Evolutionary conservation across 2,888 invertebrate genomes (phyloP), one percentile per base, ranked within the genome.

Genomic region (Idaea dimidiata): DNA sequence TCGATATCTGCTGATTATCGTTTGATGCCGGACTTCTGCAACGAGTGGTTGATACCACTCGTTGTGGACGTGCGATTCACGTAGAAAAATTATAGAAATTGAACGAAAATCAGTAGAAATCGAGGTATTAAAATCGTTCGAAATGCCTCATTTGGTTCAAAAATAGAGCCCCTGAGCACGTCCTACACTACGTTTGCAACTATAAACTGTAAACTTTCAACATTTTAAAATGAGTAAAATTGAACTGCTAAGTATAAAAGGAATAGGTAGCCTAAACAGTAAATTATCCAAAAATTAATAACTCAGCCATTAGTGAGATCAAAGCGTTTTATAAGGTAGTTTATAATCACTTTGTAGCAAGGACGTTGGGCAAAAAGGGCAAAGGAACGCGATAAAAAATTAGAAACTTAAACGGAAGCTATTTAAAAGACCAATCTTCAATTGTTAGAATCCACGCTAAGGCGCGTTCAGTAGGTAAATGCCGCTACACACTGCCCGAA

Each of bases 381-480:
- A 24, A 24, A 10, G 14, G 14, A 43, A 43, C 43, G 43, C 43
- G 43, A 43, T 43, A 43, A 43, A 43, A 43, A 43, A 43, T 43
- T 43, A 43, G 43, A 43, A 43, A 43, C 10, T 43, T 43, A 43
- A 43, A 43, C 43, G 43, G 43, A 43, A 43, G 1, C 43, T 43
- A 43, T 43, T 43, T 43, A 43, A 14, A 43, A 43, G 43, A 43
- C 8, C 43, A 43, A 43, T 43, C 16, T 55, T 55, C 14, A 56
- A 56, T 56, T 17, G 56, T 56, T 56, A 2, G 17, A 10, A 17
- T 17, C 18, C 56, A 56, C 18, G 56, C 56, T 56, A 56, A 56
- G 56, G 17, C 53, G n/a, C 24, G 24, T 24, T 24, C 10, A 10
- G 54, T 55, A 16, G 24, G 24, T 24, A 24, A 24, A 24, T 24